Percentiles rank a stretch among this genome's conserved stretches.
Evolutionary conservation across 53 echinoderm and acorn worm species (phyloP).

Genomic region (Pentamera pediparva): DNA sequence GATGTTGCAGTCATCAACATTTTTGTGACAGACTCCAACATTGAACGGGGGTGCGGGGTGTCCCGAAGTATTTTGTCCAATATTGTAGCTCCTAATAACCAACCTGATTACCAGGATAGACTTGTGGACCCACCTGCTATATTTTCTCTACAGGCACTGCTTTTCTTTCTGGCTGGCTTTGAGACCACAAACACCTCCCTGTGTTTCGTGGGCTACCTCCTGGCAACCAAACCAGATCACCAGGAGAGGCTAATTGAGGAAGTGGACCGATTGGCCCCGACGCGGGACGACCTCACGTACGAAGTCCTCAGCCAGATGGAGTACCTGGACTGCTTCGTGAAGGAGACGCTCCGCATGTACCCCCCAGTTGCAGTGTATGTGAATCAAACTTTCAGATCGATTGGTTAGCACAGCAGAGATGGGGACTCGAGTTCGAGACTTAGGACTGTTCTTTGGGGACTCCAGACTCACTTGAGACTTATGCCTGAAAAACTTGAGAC

Average conservation of each 20-base stretch:
- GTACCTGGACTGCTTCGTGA: constrained; percentile 60
- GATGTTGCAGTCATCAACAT: not conserved
- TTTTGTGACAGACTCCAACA: too few species aligned
- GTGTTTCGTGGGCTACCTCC: constrained; percentile 43
- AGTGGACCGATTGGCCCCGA: constrained; percentile 51
- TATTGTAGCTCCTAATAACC: too few species aligned
- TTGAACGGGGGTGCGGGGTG: too few species aligned
- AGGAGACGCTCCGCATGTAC: constrained; percentile 61
- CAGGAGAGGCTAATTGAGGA: constrained; percentile 65
- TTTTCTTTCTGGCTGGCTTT: constrained; percentile 68
- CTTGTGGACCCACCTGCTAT: too few species aligned
- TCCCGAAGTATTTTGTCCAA: too few species aligned
- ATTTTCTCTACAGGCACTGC: constrained; percentile 33
- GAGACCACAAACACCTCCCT: constrained; percentile 58
- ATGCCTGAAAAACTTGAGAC: too few species aligned
- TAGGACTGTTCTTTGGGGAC: too few species aligned
- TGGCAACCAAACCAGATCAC: constrained; percentile 56
- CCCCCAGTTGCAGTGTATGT: constrained; percentile 57
- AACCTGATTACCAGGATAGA: too few species aligned
- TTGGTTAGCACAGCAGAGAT: too few species aligned
- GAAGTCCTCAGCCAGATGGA: constrained; percentile 52
- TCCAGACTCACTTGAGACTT: too few species aligned
- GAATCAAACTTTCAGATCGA: too few species aligned
- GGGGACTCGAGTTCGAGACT: too few species aligned
- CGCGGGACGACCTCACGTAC: constrained; percentile 49